These are phyloP conservation scores for Synergus itoensis DNA, from an alignment of 2,888 invertebrate genomes.

Conservation along the genomic window DNA sequence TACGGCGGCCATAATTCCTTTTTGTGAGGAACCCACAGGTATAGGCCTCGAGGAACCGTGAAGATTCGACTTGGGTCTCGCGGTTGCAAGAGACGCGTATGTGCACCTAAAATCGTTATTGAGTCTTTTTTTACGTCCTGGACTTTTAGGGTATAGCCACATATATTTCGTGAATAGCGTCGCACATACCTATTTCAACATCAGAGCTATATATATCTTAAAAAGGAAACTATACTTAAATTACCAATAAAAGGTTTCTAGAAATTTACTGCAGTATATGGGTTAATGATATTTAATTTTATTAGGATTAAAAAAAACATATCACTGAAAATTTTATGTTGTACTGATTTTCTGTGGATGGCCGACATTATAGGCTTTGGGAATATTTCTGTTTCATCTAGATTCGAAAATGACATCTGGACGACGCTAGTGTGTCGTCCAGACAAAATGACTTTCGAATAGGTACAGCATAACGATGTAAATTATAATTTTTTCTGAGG, in stretches of 20 bases:
- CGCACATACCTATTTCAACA: neutral
- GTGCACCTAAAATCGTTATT: slow-evolving; percentile 30
- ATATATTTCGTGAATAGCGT: neutral
- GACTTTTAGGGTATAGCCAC: neutral
- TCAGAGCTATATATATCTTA: neutral
- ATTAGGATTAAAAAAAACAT: too few species aligned
- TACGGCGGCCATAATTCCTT: slow-evolving; percentile 58
- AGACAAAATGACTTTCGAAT: neutral
- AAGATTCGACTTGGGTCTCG: slow-evolving; percentile 47
- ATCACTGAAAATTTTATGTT: too few species aligned
- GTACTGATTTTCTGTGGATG: neutral
- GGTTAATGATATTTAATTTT: too few species aligned
- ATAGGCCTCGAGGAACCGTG: slow-evolving; percentile 52
- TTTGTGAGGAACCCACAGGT: slow-evolving; percentile 56
- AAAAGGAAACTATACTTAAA: neutral
- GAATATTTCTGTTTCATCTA: neutral
- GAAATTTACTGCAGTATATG: too few species aligned
- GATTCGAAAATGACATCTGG: neutral
- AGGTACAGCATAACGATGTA: neutral
- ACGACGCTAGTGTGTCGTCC: neutral
- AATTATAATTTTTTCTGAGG: neutral
- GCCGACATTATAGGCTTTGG: neutral
- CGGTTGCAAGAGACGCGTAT: slow-evolving; percentile 27
- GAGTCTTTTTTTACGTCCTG: slow-evolving; percentile 9
- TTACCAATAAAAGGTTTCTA: too few species aligned